Conservation (phyloP, 1,140 invertebrate species). For the Belonocnema kinseyi region DNA sequence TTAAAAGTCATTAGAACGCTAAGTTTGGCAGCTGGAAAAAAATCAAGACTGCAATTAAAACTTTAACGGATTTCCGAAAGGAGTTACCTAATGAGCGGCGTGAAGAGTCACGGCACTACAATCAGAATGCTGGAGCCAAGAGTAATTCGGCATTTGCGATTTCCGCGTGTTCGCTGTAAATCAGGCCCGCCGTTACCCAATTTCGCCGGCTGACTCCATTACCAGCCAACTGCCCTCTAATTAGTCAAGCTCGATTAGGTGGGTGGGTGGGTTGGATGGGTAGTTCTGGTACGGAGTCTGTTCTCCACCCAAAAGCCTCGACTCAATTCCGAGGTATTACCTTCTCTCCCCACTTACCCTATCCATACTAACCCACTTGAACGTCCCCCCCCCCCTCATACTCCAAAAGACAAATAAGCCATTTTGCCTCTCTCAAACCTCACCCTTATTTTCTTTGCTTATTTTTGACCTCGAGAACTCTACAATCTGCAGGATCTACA, state of each 20-base stretch:
- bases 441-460: neutral
- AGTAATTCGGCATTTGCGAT: constrained; percentile 50
- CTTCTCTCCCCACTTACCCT: constrained; percentile 7
- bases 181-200: constrained; percentile 65
- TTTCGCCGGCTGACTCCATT: constrained; percentile 67
- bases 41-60: constrained; percentile 63
- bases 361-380: constrained; percentile 4
- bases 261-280: constrained; percentile 35
- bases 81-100: constrained; percentile 1
- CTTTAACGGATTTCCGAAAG: constrained; percentile 47
- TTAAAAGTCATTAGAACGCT: constrained; percentile 8
- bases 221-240: constrained; percentile 69
- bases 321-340: constrained; percentile 38
- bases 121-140: constrained; percentile 42
- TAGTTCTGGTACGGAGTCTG: constrained; percentile 33
- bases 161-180: constrained; percentile 62
- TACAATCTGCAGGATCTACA: no score
- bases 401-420: constrained; percentile 15
- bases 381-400: constrained; percentile 28
- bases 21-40: constrained; percentile 46
- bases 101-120: constrained; percentile 18
- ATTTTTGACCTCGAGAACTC: constrained; percentile 20
- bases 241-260: constrained; percentile 71
- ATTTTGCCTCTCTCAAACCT: constrained; percentile 26
- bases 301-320: constrained; percentile 33